Conservation (phyloP, 2,113 vertebrate genomes). For the Copsychus sechellarum region DNA sequence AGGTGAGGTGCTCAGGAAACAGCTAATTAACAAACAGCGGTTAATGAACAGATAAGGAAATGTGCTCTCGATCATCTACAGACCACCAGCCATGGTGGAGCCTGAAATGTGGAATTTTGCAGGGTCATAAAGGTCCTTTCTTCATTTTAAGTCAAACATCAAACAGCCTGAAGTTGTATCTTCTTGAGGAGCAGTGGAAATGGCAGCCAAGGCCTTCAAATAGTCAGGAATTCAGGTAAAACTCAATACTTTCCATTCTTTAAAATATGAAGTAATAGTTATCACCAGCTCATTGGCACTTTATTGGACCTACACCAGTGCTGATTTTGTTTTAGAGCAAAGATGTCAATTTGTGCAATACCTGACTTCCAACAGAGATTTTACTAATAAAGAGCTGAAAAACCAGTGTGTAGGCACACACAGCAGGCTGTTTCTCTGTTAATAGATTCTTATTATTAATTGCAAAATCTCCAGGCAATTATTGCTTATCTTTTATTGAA, state of each 20-base stretch:
- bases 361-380: neutral
- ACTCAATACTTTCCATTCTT: neutral
- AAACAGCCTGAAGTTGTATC: neutral
- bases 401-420: accelerated
- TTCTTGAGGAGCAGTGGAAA: neutral
- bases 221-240: neutral
- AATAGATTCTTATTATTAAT: neutral
- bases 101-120: neutral
- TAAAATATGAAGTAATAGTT: neutral
- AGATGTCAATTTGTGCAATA: neutral
- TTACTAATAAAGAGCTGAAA: neutral
- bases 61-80: accelerated
- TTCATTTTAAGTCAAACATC: neutral
- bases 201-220: neutral
- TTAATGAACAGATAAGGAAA: neutral
- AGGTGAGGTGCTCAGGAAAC: conserved; percentile 67
- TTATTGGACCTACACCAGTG: neutral
- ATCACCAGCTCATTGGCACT: neutral
- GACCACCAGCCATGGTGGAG: neutral
- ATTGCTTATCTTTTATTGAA: neutral
- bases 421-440: neutral
- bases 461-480: neutral
- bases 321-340: neutral
- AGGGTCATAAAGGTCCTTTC: neutral
- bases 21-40: accelerated